Evolutionary conservation across 2,888 invertebrate genomes (phyloP), one percentile per base, ranked within the genome.

Genomic region (Cyclophora punctaria): DNA sequence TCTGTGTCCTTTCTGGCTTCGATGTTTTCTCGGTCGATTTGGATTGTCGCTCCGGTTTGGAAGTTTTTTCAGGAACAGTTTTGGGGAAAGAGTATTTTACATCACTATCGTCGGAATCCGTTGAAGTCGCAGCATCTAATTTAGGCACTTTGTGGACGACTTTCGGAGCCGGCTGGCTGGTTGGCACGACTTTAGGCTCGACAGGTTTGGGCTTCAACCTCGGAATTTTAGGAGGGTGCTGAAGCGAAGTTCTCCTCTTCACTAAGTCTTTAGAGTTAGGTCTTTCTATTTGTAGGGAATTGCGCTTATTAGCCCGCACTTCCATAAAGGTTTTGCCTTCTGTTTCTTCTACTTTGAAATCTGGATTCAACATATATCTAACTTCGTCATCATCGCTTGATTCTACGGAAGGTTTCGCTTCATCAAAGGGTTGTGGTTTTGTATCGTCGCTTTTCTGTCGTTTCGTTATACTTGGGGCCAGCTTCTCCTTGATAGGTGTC

Each of bases 71-170:
- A 34, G 60, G 45, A 44, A 62, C 58, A 35, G 65, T 62, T 60
- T 71, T 71, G 4, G 88, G 88, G 62, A 88, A 88, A 33, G 88
- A 84, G 64, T 88, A 88, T 71, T 87, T 87, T 2, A 83, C 69
- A 45, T 87, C 87, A 52, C 83, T 85, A 48, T 88, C 88, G 42
- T 88, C 88, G 0, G 87, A 86, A 63, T 86, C 86, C 20, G 78
- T 79, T 3, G 74, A 73, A 56, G 67, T 64, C 57, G 64, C 62
- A 53, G 71, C 55, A 52, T 80, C 76, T 42, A 62, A 20, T 57
- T 75, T 66, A 44, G 63, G 49, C 41, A 62, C 47, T 63, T 76
- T 76, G 37, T 60, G 47, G 45, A 62, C 48, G 40, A 58, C 66
- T 66, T 77, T 78, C 7, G 54, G 51, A 7, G 51, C 50, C 33